Evolutionary conservation across 2,797 vertebrate genomes (phyloP), one percentile per base, ranked within the genome.

Genomic region (Hippoglossus hippoglossus): DNA sequence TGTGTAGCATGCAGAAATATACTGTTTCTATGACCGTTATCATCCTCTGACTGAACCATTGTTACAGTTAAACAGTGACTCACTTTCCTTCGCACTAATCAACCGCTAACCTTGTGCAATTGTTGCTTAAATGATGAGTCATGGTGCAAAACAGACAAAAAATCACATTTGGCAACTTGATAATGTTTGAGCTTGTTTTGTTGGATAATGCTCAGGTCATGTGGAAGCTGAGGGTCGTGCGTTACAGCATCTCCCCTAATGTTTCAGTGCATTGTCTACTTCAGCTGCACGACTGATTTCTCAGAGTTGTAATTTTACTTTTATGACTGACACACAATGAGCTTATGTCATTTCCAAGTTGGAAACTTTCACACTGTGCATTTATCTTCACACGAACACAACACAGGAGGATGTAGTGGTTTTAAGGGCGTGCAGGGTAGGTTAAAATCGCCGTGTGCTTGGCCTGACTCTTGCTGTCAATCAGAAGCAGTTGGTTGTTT

Each of bases 401-500:
- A 41, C 11, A 15, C 18, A 19, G 18, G 44, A 19, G 44, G 44
- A 10, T 39, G 36, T 13, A 39, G 36, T 47, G 6, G 70, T 39
- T 36, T 83, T 80, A 94, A 50, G 81, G 89, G 39, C 77, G 85
- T 24, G 82, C 81, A 31, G 94, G 77, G 39, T 93, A 81, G 31
- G 89, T 93, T 85, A 95, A 88, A 86, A 89, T 92, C 0, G 91
- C 82, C 0, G 86, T 90, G 77, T 95, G 90, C 82, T 94, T 95
- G 81, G 94, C 92, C 36, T 94, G 93, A 77, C 92, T 95, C 83
- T 88, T 93, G 90, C 94, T 95, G 91, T 95, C 94, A 52, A 95
- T 94, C 79, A 95, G 86, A 24, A 93, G 80, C 74, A 95, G 75
- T 55, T 94, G 91, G 87, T 94, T 94, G 55, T 88, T 86, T 73